Base-by-base conservation (phyloP, 2,888 invertebrate species). In the Antheraea assamensis region DNA sequence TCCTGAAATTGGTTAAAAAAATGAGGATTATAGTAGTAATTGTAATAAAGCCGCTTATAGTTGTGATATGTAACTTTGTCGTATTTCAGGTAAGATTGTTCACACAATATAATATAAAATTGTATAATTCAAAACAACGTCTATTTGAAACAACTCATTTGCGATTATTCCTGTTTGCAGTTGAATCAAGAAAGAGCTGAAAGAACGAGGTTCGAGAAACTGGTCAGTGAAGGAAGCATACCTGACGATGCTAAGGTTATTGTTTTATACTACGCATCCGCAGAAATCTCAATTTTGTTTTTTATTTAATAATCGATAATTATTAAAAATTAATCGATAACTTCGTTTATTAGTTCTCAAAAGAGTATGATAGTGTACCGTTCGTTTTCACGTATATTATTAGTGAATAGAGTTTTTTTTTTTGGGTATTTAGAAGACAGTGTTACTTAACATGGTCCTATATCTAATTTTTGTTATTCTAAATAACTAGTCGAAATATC, bases 181-280 rank as follows among this genome's bases (percentile, higher is more conserved):
- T 90, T 98, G 42, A 96, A 95, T 78, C 97, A 96, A 85, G 98
- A 98, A 87, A 96, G 98, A 81, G 96, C 96, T 30, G 98, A 98
- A 87, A 94, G 98, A 74, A 96, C 96, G 77, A 96, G 98, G 75
- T 95, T 98, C 76, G 98, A 98, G 88, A 96, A 97, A 83, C 95
- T 98, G 81, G 97, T 98, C 78, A 98, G 97, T 80, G 98, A 98
- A 80, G 98, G 98, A 78, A 98, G 98, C 93, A 96, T 98, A 85
- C 98, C 98, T 13, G 98, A 99, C 87, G 99, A 99, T 88, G 98
- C 98, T 42, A 99, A 98, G 95, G 97, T 96, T 75, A 94, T 76
- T 76, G 1, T 3, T 24, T 52, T n/a, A 47, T 64, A 17, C 35
- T 31, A 42, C 19, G 49, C 19, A 52, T 52, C 49, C 10, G 17